phyloP scores from a whole-genome alignment of 2,113 vertebrate genomes.

The Zapus hudsonius region DNA sequence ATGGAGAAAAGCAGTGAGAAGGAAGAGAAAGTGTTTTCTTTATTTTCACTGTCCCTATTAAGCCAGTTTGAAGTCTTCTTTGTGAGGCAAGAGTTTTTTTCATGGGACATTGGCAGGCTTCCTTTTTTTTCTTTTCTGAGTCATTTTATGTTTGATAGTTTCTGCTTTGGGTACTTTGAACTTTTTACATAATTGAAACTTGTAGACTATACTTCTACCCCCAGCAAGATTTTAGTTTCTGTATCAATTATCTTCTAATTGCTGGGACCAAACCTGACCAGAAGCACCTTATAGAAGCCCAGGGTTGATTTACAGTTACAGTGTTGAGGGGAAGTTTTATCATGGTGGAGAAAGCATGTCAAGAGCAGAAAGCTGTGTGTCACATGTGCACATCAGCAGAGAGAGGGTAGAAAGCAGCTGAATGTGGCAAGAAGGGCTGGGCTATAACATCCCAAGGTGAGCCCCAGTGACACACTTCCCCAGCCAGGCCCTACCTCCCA shows the following conservation, averaged over 20 bases:
- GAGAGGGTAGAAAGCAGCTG: no score
- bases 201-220: neutral
- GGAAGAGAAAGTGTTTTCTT: neutral
- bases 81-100: neutral
- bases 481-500: no score
- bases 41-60: neutral
- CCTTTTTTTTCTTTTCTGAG: neutral
- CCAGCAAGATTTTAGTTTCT: neutral
- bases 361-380: no score
- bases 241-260: neutral
- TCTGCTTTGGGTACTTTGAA: neutral
- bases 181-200: neutral
- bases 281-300: no score
- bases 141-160: slow-evolving; percentile 15
- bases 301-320: no score
- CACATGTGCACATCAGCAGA: no score
- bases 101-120: neutral
- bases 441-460: no score
- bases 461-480: no score
- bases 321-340: no score
- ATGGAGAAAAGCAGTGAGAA: neutral
- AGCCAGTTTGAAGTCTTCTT: neutral
- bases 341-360: no score
- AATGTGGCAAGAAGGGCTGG: no score
- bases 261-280: no score